phyloP scores from a whole-genome alignment of 2,888 invertebrate species.

The Anoplius nigerrimus region DNA sequence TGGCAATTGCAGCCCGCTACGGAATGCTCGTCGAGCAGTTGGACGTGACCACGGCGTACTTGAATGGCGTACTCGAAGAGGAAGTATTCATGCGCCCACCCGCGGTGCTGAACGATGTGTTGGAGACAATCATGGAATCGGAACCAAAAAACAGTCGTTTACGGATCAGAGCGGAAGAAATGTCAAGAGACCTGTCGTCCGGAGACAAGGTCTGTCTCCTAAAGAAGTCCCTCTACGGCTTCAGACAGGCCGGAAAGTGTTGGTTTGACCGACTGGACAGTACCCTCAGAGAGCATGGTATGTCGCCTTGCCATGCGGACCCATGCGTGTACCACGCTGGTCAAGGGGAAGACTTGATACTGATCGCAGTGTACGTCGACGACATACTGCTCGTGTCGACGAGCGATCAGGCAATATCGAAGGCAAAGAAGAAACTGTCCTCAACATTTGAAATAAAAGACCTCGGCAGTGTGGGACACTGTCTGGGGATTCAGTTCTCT shows the following conservation, averaged over 20 bases:
- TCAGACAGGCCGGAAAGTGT: background rate
- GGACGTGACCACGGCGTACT: conserved; percentile 5
- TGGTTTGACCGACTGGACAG: background rate
- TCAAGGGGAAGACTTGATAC: background rate
- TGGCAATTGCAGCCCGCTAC: background rate
- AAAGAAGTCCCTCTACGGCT: conserved; percentile 8
- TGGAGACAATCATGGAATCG: background rate
- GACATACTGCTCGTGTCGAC: background rate
- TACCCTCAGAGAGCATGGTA: background rate
- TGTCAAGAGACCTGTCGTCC: background rate
- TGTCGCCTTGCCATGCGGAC: background rate
- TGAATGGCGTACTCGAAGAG: background rate
- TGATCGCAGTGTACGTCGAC: conserved; percentile 2
- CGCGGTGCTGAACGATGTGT: background rate
- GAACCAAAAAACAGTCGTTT: background rate
- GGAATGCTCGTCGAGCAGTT: background rate
- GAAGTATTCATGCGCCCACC: background rate
- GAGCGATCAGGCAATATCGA: too few species aligned
- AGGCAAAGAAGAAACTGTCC: background rate
- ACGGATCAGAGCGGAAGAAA: background rate
- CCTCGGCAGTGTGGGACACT: conserved; percentile 6
- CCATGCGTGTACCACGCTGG: background rate
- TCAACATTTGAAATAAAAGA: conserved; percentile 10
- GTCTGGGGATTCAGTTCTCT: conserved; percentile 17
- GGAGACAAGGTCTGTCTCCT: conserved; percentile 1